Percentiles rank a stretch among this genome's conserved stretches.
Conservation (phyloP, 1,140 invertebrate species). For the Hydropsyche tenuis region DNA sequence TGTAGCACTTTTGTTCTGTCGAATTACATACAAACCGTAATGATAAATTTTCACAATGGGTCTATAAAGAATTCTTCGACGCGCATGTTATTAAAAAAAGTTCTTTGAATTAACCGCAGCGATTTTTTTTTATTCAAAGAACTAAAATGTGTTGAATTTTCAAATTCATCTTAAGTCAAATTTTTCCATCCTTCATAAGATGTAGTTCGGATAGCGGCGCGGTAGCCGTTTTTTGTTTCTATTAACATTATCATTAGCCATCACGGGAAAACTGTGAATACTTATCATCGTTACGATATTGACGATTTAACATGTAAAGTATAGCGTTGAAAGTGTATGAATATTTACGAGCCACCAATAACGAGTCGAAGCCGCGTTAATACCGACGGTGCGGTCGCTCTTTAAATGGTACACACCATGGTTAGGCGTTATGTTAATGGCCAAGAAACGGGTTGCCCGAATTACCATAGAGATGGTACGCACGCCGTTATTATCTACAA, state of each 20-base stretch:
- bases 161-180: background rate
- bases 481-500: slow-evolving; percentile 11
- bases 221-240: slow-evolving; percentile 1
- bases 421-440: slow-evolving; percentile 23
- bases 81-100: too few species aligned
- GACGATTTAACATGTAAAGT: slow-evolving; percentile 28
- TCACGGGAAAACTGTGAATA: slow-evolving; percentile 3
- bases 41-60: too few species aligned
- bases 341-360: background rate
- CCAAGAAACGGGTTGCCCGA: slow-evolving; percentile 11
- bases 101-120: background rate
- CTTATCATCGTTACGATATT: slow-evolving; percentile 14
- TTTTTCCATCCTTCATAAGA: background rate
- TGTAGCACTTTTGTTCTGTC: too few species aligned
- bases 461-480: slow-evolving; percentile 22
- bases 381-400: background rate
- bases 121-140: background rate
- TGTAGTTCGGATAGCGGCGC: background rate
- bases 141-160: background rate
- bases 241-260: slow-evolving; percentile 22
- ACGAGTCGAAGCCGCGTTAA: too few species aligned
- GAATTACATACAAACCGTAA: too few species aligned
- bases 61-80: too few species aligned
- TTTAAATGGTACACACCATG: background rate
- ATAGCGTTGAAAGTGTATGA: slow-evolving; percentile 26